phyloP scores from a whole-genome alignment of 2,113 vertebrate species.

The Ictalurus punctatus region DNA sequence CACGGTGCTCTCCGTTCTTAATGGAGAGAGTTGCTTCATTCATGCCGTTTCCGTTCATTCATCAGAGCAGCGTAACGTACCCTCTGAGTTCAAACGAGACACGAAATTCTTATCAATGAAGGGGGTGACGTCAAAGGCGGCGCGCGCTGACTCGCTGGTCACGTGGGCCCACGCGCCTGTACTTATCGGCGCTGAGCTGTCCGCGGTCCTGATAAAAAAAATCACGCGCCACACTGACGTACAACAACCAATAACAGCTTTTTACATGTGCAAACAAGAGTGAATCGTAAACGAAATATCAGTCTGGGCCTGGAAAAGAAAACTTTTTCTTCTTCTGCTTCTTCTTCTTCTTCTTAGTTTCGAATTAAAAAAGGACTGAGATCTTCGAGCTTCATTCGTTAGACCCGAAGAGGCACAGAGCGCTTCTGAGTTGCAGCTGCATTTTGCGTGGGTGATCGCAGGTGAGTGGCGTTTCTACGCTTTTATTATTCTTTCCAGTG shows the following conservation, averaged over 20 bases:
- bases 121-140: conserved; percentile 74
- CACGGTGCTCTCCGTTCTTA: conserved; percentile 67
- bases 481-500: not conserved
- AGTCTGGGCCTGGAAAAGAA: conserved; percentile 31
- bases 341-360: conserved; percentile 1
- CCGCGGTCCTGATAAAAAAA: conserved; percentile 74
- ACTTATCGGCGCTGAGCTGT: conserved; percentile 79
- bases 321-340: conserved; percentile 14
- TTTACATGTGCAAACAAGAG: conserved; percentile 36
- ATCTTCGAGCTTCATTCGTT: conserved; percentile 29
- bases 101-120: conserved; percentile 83
- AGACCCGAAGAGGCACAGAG: conserved; percentile 22
- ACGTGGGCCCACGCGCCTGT: conserved; percentile 71
- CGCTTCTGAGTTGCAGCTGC: conserved; percentile 62
- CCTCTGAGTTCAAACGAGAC: conserved; percentile 75
- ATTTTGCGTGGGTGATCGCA: conserved; percentile 70
- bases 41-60: conserved; percentile 82
- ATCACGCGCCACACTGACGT: conserved; percentile 33
- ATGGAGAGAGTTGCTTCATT: conserved; percentile 81
- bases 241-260: conserved; percentile 35
- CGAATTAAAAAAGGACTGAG: conserved; percentile 35
- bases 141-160: conserved; percentile 57
- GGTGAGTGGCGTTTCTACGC: conserved; percentile 64
- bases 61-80: conserved; percentile 77
- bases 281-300: conserved; percentile 43